Percentiles rank a stretch among this genome's conserved stretches.
These are phyloP conservation scores for Heliconius hewitsoni DNA, from an alignment of 1,140 invertebrate genomes.

Conservation along the genomic window DNA sequence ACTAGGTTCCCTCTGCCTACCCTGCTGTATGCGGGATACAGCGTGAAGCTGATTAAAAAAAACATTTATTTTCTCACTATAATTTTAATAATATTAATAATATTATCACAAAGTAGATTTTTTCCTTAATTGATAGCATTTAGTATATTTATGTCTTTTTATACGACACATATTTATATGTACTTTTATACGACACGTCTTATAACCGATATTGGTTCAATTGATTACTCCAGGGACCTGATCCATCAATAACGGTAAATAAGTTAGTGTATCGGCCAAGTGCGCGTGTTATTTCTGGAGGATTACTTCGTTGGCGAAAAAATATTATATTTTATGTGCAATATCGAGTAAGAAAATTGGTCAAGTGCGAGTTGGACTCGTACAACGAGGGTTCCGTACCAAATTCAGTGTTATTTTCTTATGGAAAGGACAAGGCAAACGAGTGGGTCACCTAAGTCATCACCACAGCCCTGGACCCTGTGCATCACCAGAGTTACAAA, in stretches of 20 bases:
- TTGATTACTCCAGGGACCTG: conserved; percentile 33
- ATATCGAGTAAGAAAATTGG: neutral
- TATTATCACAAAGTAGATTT: neutral
- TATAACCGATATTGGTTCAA: conserved; percentile 33
- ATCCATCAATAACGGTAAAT: conserved; percentile 35
- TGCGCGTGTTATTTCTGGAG: conserved; percentile 21
- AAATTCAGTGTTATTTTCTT: too few species aligned
- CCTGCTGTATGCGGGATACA: too few species aligned
- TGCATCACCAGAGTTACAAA: too few species aligned
- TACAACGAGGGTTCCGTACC: too few species aligned
- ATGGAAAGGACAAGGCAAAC: too few species aligned
- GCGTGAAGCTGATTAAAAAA: too few species aligned
- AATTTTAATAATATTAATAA: neutral
- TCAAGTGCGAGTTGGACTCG: too few species aligned
- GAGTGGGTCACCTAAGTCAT: too few species aligned
- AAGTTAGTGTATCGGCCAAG: conserved; percentile 27
- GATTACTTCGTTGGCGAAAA: neutral
- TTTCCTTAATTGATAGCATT: neutral
- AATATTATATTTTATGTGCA: neutral
- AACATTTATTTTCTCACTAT: neutral
- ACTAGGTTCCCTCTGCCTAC: too few species aligned
- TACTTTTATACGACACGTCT: neutral
- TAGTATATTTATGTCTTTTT: neutral
- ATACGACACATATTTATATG: neutral
- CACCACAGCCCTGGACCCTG: too few species aligned